Evolutionary conservation across 2,113 vertebrate genomes (phyloP).

Genomic region (Macrotis lagotis): DNA sequence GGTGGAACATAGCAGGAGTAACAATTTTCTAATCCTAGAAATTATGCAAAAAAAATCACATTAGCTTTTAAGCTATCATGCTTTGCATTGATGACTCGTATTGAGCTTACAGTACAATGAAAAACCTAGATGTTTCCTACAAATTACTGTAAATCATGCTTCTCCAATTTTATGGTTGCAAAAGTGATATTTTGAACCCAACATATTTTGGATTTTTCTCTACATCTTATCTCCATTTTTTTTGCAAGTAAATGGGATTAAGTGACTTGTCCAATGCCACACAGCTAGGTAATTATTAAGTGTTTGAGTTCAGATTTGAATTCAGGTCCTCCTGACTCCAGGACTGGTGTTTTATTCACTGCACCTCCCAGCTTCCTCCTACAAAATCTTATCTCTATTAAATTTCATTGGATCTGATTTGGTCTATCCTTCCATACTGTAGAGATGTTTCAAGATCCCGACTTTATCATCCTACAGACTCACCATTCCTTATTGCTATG

Average conservation of each 20-base stretch:
- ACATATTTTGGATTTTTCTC: not conserved
- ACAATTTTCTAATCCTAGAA: not conserved
- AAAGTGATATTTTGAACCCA: not conserved
- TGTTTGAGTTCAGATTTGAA: too few relatives aligned
- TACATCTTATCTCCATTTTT: not conserved
- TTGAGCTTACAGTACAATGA: not conserved
- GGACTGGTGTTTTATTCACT: too few relatives aligned
- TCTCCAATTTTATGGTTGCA: not conserved
- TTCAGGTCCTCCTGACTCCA: too few relatives aligned
- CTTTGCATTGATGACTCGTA: not conserved
- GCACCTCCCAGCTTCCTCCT: too few relatives aligned
- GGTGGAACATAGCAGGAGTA: not conserved
- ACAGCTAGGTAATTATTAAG: too few relatives aligned
- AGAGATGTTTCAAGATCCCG: not conserved
- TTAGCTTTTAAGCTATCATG: not conserved
- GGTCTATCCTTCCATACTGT: not conserved
- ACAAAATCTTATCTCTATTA: not conserved
- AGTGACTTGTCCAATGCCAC: too few relatives aligned
- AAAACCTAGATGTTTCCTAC: not conserved
- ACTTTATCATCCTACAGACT: not conserved
- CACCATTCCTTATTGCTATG: not conserved
- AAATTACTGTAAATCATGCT: not conserved
- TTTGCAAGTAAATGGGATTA: too few relatives aligned
- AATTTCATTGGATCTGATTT: not conserved
- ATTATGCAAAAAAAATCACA: not conserved